A percentile compares a stretch with the other conserved stretches of the same genome.
phyloP scores from a whole-genome alignment of 2,888 invertebrate species.

The Drosophila prolongata region DNA sequence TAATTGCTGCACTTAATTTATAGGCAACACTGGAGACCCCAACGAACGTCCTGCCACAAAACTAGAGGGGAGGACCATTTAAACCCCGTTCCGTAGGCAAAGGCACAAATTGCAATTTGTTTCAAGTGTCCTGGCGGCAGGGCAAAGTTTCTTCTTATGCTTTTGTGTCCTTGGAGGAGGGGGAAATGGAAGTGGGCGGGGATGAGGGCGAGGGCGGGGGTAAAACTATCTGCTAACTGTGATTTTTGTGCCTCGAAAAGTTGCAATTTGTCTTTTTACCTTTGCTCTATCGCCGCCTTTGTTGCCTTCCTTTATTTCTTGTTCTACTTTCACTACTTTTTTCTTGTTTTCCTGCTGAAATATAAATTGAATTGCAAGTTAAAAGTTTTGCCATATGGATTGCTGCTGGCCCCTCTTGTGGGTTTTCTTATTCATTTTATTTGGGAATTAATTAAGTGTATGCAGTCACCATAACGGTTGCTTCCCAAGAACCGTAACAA shows the following conservation, averaged over 20 bases:
- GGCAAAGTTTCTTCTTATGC: slow-evolving; percentile 62
- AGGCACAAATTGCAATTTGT: slow-evolving; percentile 74
- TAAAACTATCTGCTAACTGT: slow-evolving; percentile 55
- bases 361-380: slow-evolving; percentile 64
- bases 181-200: not conserved
- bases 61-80: slow-evolving; percentile 16
- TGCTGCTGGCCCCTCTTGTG: slow-evolving; percentile 7
- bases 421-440: slow-evolving; percentile 33
- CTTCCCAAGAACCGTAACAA: slow-evolving; percentile 27
- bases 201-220: not conserved
- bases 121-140: slow-evolving; percentile 71
- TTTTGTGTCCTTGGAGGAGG: slow-evolving; percentile 26
- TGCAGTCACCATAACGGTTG: slow-evolving; percentile 43
- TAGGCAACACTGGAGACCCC: slow-evolving; percentile 50
- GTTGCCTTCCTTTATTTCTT: slow-evolving; percentile 11
- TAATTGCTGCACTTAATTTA: slow-evolving; percentile 79
- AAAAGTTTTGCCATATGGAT: slow-evolving; percentile 64
- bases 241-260: slow-evolving; percentile 53
- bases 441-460: slow-evolving; percentile 65
- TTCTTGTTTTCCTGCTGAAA: slow-evolving; percentile 34
- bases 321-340: slow-evolving; percentile 32
- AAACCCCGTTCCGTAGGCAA: slow-evolving; percentile 36
- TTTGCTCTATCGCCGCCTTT: slow-evolving; percentile 28
- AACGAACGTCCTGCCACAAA: not conserved
- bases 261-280: slow-evolving; percentile 53